Evolutionary conservation across 2,888 invertebrate genomes (phyloP).

Genomic region (Chloromyia formosa): DNA sequence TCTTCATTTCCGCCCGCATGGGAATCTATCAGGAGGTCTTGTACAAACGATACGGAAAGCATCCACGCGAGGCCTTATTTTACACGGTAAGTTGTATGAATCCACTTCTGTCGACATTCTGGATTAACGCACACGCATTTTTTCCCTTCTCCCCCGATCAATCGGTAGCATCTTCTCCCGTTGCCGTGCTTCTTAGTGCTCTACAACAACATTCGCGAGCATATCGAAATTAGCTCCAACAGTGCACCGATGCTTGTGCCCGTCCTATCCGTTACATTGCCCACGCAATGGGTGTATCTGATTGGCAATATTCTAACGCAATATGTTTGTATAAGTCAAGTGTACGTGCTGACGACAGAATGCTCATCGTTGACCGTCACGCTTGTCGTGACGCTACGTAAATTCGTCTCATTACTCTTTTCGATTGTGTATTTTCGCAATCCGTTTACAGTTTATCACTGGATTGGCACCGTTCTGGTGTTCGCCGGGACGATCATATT

Average conservation of each 20-base stretch:
- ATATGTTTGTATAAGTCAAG: constrained; percentile 93
- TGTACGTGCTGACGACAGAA: constrained; percentile 93
- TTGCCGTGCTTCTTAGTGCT: constrained; percentile 89
- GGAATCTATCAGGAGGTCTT: constrained; percentile 93
- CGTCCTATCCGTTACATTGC: constrained; percentile 71
- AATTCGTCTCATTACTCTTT: constrained; percentile 94
- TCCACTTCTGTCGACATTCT: not conserved
- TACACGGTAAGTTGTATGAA: constrained; percentile 71
- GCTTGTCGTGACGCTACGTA: constrained; percentile 92
- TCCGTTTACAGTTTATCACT: constrained; percentile 90
- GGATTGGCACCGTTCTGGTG: constrained; percentile 89
- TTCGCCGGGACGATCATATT: constrained; percentile 94
- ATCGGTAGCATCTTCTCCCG: constrained; percentile 80
- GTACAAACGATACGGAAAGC: constrained; percentile 86
- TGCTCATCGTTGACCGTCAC: constrained; percentile 95
- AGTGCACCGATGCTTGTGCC: constrained; percentile 70
- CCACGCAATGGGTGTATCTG: constrained; percentile 80
- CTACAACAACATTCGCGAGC: constrained; percentile 78
- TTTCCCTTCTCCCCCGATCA: constrained; percentile 41
- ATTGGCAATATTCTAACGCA: constrained; percentile 87
- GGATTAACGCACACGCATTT: not conserved
- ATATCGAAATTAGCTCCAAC: constrained; percentile 75
- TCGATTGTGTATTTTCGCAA: constrained; percentile 93
- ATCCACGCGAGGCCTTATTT: constrained; percentile 87
- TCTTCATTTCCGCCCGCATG: constrained; percentile 94